Evolutionary conservation across 2,113 vertebrate genomes (phyloP).

Genomic region (Hippolais icterina): DNA sequence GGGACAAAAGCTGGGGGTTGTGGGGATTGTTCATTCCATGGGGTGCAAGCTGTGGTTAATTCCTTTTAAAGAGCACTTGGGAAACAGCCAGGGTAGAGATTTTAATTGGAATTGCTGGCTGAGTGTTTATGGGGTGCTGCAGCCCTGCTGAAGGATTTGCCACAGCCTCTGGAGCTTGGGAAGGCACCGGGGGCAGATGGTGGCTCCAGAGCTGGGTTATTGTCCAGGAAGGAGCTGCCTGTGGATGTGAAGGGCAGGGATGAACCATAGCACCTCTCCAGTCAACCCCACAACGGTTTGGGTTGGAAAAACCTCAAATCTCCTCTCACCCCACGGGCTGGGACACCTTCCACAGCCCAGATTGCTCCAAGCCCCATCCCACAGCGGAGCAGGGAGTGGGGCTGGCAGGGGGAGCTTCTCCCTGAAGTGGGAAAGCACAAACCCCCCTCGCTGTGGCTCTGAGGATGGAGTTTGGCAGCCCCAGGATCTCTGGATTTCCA

Average conservation of each 20-base stretch:
- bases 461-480: not conserved
- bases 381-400: rapidly evolving
- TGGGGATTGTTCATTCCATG: rapidly evolving
- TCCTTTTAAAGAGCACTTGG: rapidly evolving
- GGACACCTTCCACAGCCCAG: not conserved
- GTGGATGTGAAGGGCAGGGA: not conserved
- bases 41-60: not conserved
- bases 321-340: not conserved
- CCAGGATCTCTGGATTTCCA: rapidly evolving
- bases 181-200: rapidly evolving
- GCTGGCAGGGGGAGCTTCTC: not conserved
- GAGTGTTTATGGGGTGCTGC: not conserved
- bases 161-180: not conserved
- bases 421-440: not conserved
- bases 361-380: not conserved
- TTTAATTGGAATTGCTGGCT: not conserved
- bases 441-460: rapidly evolving
- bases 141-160: not conserved
- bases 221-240: not conserved
- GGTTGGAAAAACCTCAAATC: not conserved
- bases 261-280: rapidly evolving
- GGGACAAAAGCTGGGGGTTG: not conserved
- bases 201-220: not conserved
- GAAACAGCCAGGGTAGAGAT: not conserved
- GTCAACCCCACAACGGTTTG: not conserved